Evolutionary conservation across 2,888 invertebrate genomes (phyloP).

Genomic region (Calliphora vomitoria): DNA sequence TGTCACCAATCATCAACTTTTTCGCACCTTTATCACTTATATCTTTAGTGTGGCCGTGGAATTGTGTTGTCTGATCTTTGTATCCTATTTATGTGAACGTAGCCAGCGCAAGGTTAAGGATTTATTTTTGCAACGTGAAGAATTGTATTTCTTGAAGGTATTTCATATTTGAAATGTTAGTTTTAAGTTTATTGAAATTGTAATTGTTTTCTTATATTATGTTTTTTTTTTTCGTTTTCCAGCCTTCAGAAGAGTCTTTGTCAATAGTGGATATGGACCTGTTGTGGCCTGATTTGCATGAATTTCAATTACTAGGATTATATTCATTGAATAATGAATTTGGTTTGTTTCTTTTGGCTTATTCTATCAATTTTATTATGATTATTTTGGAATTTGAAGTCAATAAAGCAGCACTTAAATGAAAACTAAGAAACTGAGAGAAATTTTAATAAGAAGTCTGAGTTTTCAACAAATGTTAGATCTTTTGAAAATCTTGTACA

Average conservation of each 20-base stretch:
- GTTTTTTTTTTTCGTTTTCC: constrained; percentile 19
- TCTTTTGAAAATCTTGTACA: no score
- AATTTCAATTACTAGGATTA: constrained; percentile 79
- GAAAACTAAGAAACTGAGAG: background rate
- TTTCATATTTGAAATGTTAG: constrained; percentile 70
- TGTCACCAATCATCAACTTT: constrained; percentile 77
- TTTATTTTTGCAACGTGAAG: constrained; percentile 75
- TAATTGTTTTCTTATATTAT: background rate
- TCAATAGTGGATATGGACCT: constrained; percentile 61
- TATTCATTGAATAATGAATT: constrained; percentile 80
- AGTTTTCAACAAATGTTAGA: no score
- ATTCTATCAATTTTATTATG: constrained; percentile 81
- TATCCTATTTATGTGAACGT: constrained; percentile 77
- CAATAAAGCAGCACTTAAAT: constrained; percentile 51
- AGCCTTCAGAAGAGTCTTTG: constrained; percentile 5
- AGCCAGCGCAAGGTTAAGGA: constrained; percentile 74
- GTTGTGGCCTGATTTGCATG: constrained; percentile 74
- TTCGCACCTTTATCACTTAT: constrained; percentile 79
- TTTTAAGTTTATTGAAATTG: background rate
- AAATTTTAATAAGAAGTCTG: no score
- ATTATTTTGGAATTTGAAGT: constrained; percentile 79
- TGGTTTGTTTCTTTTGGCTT: constrained; percentile 80
- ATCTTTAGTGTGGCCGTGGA: constrained; percentile 76
- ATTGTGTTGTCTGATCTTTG: constrained; percentile 77
- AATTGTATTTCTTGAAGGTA: constrained; percentile 69